Evolutionary conservation across 2,113 vertebrate species (phyloP), one percentile per base, ranked within the genome.

Genomic region (Ptyas mucosa): DNA sequence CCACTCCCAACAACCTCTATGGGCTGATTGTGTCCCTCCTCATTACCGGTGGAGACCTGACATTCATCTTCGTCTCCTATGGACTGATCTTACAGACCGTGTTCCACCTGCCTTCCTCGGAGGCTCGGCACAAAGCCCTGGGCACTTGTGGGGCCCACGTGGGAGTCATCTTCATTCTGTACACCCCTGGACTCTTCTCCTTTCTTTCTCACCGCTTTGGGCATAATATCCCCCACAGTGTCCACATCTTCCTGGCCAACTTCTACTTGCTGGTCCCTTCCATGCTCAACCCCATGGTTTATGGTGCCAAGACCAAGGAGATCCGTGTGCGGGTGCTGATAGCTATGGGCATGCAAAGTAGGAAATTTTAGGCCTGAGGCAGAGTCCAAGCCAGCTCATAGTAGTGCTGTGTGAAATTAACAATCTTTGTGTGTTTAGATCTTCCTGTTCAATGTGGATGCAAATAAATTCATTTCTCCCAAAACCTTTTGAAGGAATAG

Each of bases 211-310:
- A 97, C 0, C 92, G 92, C 1, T 97, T 97, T 0, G 97, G 96
- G 29, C 96, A 51, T 46, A 93, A 93, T 0, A 49, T 97, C 54
- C 96, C 97, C 0, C 7, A 34, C 0, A 96, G 61, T 0, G 53
- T 95, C 0, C 97, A 97, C 93, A 92, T 97, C 85, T 93, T 97
- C 0, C 64, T 97, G 92, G 97, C 97, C 92, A 97, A 96, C 87
- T 93, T 97, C 89, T 97, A 97, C 0, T 94, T 97, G 0, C 89
- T 98, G 52, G 94, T 97, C 0, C 96, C 97, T 0, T 96, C 96
- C 0, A 96, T 97, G 97, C 94, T 98, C 51, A 98, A 97, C 93
- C 97, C 97, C 49, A 95, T 98, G 0, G 96, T 97, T 0, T 98
- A 97, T 0, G 97, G 97, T 14, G 95, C 96, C 91, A 96, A 94